Conservation (phyloP, 2,113 vertebrate species). For the Microtus ochrogaster region DNA sequence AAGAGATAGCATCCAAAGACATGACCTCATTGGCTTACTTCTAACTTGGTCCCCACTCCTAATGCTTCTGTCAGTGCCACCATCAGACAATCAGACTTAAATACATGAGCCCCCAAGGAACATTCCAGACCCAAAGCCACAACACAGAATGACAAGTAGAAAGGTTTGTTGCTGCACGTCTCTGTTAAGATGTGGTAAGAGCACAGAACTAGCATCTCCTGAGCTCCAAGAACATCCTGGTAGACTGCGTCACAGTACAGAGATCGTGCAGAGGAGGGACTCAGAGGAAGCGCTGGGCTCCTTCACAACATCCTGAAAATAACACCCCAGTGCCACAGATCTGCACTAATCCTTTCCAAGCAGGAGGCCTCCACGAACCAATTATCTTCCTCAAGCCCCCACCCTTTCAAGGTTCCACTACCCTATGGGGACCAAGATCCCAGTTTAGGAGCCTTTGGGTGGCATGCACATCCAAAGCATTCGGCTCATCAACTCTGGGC, state of each 20-base stretch:
- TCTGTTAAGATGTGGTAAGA: neutral
- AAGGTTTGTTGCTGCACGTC: neutral
- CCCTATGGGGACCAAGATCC: neutral
- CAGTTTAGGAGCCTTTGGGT: neutral
- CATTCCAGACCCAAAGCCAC: neutral
- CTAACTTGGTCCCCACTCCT: neutral
- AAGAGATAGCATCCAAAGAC: neutral
- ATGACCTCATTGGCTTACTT: neutral
- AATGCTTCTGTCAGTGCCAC: neutral
- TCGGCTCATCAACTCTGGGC: neutral
- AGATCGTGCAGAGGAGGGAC: neutral
- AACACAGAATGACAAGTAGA: neutral
- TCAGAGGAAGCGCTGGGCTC: neutral
- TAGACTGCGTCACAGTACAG: neutral
- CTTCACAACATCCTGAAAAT: too few species aligned
- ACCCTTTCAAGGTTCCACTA: neutral
- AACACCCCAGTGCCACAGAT: neutral
- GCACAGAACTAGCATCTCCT: neutral
- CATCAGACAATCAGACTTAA: neutral
- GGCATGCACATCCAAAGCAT: neutral
- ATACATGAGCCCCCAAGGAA: too few species aligned
- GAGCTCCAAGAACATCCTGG: neutral
- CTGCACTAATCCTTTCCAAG: neutral
- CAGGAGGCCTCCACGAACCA: too few species aligned
- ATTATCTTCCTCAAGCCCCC: too few species aligned